Percentiles rank a stretch among this genome's conserved stretches.
Conservation (phyloP, 2,113 vertebrate species). For the Urocolius indicus region DNA sequence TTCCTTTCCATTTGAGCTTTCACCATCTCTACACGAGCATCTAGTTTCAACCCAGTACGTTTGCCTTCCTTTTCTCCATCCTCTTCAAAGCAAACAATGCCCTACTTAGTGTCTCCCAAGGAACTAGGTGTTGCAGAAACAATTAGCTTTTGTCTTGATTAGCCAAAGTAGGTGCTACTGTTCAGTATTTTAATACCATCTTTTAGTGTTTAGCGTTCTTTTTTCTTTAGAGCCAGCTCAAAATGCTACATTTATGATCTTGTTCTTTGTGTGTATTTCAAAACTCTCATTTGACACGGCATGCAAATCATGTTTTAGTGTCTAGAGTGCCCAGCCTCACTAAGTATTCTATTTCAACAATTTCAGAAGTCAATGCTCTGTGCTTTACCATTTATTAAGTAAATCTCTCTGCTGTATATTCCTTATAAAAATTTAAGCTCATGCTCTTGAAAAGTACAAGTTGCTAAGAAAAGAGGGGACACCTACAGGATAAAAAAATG, state of each 20-base stretch:
- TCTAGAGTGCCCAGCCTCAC: neutral
- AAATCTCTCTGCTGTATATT: neutral
- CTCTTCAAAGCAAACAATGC: neutral
- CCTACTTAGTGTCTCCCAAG: neutral
- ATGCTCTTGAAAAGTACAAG: neutral
- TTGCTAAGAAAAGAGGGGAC: neutral
- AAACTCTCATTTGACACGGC: neutral
- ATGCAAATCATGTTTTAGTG: neutral
- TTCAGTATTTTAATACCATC: neutral
- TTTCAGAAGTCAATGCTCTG: neutral
- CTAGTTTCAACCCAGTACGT: neutral
- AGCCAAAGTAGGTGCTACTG: neutral
- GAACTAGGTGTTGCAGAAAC: neutral
- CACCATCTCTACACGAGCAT: accelerated
- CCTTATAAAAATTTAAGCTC: slow-evolving; percentile 41
- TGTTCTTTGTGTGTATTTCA: neutral
- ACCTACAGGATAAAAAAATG: neutral
- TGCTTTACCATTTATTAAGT: slow-evolving; percentile 22
- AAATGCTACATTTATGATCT: accelerated
- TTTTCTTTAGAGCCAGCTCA: neutral
- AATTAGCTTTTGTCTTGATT: neutral
- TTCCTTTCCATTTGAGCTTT: neutral
- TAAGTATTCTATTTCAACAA: neutral
- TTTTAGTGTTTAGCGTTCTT: neutral
- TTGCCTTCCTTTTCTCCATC: neutral